Evolutionary conservation across 2,888 invertebrate species (phyloP).

Genomic region (Euzetes globulus): DNA sequence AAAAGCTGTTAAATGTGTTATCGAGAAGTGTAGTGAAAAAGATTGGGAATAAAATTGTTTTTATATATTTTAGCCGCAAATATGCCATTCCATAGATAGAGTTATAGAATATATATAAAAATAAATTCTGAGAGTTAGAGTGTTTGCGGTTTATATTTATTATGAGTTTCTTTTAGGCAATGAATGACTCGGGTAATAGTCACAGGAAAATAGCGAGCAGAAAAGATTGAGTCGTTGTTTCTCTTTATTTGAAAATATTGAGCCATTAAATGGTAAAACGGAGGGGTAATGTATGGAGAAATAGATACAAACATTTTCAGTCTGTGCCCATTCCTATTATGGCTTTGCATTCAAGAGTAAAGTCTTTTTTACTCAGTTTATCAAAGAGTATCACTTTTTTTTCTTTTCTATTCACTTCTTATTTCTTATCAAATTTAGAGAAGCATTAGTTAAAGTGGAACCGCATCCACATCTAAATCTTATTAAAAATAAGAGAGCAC

Average conservation of each 20-base stretch:
- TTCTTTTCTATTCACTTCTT: background rate
- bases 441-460: slow-evolving; percentile 13
- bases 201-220: background rate
- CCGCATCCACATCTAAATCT: background rate
- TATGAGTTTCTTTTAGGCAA: background rate
- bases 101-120: background rate
- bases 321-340: slow-evolving; percentile 2
- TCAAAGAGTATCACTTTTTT: slow-evolving; percentile 21
- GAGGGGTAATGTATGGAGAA: background rate
- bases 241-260: slow-evolving; percentile 18
- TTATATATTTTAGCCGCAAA: too few species aligned
- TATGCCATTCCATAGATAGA: background rate
- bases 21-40: too few species aligned
- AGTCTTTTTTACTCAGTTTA: slow-evolving; percentile 1
- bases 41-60: too few species aligned
- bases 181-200: too few species aligned
- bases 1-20: too few species aligned
- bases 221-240: slow-evolving; percentile 9
- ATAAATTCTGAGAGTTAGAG: background rate
- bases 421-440: slow-evolving; percentile 24
- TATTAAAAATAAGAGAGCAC: background rate
- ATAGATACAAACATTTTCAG: slow-evolving; percentile 11
- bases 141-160: background rate
- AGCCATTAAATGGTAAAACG: background rate
- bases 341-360: too few species aligned